phyloP scores from a whole-genome alignment of 2,113 vertebrate genomes.

The Oryzias woworae region DNA sequence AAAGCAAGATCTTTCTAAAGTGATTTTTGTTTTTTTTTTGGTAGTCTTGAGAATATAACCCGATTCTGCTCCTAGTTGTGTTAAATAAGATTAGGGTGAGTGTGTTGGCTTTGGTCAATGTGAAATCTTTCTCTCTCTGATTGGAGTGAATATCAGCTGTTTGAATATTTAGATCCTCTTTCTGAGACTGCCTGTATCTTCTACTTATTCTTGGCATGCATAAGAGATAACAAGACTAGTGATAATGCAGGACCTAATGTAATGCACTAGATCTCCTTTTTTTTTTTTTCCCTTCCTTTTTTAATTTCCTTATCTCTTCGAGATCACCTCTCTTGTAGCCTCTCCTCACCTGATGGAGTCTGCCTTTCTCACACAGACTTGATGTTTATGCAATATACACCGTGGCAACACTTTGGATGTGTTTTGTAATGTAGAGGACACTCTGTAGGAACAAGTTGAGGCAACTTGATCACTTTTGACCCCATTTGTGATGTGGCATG shows the following conservation, averaged over 20 bases:
- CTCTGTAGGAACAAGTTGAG: conserved; percentile 90
- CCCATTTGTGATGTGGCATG: conserved; percentile 95
- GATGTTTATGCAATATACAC: conserved; percentile 92
- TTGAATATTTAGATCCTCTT: conserved; percentile 83
- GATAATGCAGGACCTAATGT: conserved; percentile 95
- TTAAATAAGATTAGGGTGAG: conserved; percentile 64
- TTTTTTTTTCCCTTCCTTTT: conserved; percentile 80
- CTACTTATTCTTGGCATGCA: conserved; percentile 95
- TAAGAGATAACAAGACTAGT: conserved; percentile 87
- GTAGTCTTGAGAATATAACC: conserved; percentile 78
- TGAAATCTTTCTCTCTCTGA: conserved; percentile 95
- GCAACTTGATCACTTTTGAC: conserved; percentile 92
- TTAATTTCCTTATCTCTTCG: conserved; percentile 73
- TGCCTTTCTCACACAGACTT: conserved; percentile 95
- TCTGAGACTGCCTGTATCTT: conserved; percentile 77
- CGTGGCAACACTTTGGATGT: conserved; percentile 82
- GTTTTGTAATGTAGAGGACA: conserved; percentile 88
- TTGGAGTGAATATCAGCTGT: conserved; percentile 92
- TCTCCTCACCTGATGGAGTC: conserved; percentile 87
- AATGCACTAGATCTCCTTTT: conserved; percentile 91
- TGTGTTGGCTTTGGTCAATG: conserved; percentile 87
- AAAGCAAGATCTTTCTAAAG: conserved; percentile 77
- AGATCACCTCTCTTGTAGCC: conserved; percentile 72
- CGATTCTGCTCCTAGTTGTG: conserved; percentile 75
- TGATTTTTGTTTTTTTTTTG: conserved; percentile 53